Evolutionary conservation across 2,797 vertebrate species (phyloP), one percentile per base, ranked within the genome.

Genomic region (Rhabdomys pumilio): DNA sequence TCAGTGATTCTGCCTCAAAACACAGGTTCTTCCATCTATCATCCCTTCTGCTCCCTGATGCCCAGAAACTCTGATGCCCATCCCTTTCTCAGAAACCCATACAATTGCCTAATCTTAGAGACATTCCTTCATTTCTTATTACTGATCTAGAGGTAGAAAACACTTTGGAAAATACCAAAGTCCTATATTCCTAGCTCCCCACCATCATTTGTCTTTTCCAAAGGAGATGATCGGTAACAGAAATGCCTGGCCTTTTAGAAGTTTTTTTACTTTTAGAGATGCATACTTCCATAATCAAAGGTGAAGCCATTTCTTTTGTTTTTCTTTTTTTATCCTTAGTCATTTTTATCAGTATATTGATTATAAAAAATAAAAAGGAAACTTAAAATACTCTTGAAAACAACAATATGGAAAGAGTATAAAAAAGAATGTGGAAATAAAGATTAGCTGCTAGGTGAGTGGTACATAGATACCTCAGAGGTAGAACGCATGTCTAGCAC

Each of bases 391-490:
- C 0, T 89, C 24, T 93, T 63, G 22, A 38, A 77, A 88, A 5
- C n/a, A 94, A 91, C 10, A 26, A 75, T 91, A 95, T 55, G 4
- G 41, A 86, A 81, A 91, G 17, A 86, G 2, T 85, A 50, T 92
- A 50, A 86, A 90, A 31, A 73, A 84, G 19, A 87, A 93, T 13
- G 77, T 41, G 34, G 20, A 72, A 72, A 93, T 77, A 67, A 80
- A 63, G 17, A 83, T 90, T 90, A 86, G 79, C 53, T 72, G 57
- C n/a, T 93, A 76, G 34, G n/a, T 14, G 13, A 38, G 19, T 31
- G n/a, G 15, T 13, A n/a, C 3, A 20, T 67, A 77, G 44, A 38
- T 38, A 38, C 38, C n/a, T 77, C 82, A 55, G 26, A 44, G n/a
- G 20, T 84, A 50, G 17, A 84, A 65, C 41, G 34, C 41, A 84